Evolutionary conservation across 92 coral and sea anemone species (phyloP), one percentile per base, ranked within the genome.

Genomic region (Desmophyllum pertusum): DNA sequence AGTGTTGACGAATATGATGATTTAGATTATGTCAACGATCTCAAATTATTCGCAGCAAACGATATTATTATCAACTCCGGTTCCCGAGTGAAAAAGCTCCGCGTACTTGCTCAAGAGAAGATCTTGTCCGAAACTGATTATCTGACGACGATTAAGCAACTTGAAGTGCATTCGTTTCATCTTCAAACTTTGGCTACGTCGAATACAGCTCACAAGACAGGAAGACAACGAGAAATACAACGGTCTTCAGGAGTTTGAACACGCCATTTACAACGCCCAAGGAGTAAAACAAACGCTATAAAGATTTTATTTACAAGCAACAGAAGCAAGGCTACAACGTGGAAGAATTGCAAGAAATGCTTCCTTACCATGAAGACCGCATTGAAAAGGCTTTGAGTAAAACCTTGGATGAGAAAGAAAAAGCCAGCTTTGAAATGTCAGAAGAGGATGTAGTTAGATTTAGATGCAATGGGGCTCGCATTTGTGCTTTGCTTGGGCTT

Each of bases 401-500:
- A 25, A 62, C 57, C 25, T 17, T 80, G 6, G 50, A 80, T 10
- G 84, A 80, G 46, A 67, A 80, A 50, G 76, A 50, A 80, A 80
- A 80, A 10, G 45, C 77, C 23, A 21, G 51, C 17, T 80, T 80
- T 67, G 67, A 68, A 80, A 67, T 68, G 77, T 30, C 18, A 7
- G 76, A 37, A 10, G 84, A 80, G 2, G 76, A 80, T 69, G 7
- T 80, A 1, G 50, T 6, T 4, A 42, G 57, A 5, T 36, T 71
- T 9, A 33, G 30, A 29, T 42, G 35, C 14, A 29, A 37, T 2
- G 23, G 19, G 17, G 76, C 7, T 23, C 88, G 65, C 7, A 43
- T 83, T 19, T 83, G 86, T 27, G 62, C 73, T 46, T 70, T 81
- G 41, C 87, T 90, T 67, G 93, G 93, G 3, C 88, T 90, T 50